Base-by-base conservation (phyloP, 2,888 invertebrate species). In the Oligia fasciuncula region DNA sequence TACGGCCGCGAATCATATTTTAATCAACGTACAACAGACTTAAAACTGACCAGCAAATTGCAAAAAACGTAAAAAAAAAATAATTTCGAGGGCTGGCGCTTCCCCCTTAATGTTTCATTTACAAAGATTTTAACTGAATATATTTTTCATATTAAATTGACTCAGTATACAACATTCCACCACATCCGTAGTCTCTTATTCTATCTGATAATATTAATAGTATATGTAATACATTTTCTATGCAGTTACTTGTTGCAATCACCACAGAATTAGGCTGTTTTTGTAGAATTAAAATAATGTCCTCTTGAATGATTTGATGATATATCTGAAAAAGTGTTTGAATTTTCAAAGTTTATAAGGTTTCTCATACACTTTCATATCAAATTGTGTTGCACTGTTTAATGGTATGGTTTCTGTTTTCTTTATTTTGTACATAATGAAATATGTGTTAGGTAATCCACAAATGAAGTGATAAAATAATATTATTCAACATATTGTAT, bases 151-250 rank as follows among this genome's bases (percentile, higher is more conserved):
- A 43, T 43, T 43, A 51, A 23, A 4, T 63, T 63, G 17, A 60
- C 13, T 51, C 11, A 4, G 14, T n/a, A 77, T 35, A 54, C 13
- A 51, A 76, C 43, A 76, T 67, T 77, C 66, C 79, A 60, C 49
- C 2, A 5, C 43, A 60, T 51, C 19, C n/a, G 6, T 5, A 60
- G n/a, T 51, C 14, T 19, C 40, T 19, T 49, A 49, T 11, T 51
- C 8, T 70, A 35, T 70, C 23, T 65, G 40, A 19, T 40, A 19
- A 19, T 29, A 29, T 19, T 4, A 35, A 35, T 57, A n/a, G 17
- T 29, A 62, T 14, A 29, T 1, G 29, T 29, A 29, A 62, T 62
- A 35, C 3, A 63, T 63, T 63, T 9, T 63, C 9, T 63, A 40
- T 40, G 19, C 5, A 65, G 35, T 40, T 65, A 40, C 14, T 51